Conservation (phyloP, 1,140 invertebrate genomes). For the Aleiodes sp. region DNA sequence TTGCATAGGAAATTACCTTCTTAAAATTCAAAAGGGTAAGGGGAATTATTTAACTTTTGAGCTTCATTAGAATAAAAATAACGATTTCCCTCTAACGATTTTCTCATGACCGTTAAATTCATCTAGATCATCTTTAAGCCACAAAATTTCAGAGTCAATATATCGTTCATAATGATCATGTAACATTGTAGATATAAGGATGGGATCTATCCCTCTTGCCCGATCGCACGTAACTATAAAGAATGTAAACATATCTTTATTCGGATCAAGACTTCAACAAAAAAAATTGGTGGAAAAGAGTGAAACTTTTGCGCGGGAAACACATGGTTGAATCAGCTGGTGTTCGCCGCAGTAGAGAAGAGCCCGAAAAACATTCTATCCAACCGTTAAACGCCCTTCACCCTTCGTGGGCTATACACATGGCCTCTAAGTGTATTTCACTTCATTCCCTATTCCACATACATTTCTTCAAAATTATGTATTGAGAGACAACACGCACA, state of each 20-base stretch:
- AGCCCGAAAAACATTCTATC: slow-evolving; percentile 44
- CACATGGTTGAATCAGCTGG: slow-evolving; percentile 54
- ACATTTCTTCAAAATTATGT: background rate
- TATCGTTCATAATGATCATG: too few relatives aligned
- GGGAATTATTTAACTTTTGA: background rate
- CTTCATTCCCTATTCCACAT: background rate
- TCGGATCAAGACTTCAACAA: too few relatives aligned
- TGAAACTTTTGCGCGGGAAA: slow-evolving; percentile 46
- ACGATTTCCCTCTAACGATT: too few relatives aligned
- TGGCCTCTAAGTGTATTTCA: slow-evolving; percentile 44
- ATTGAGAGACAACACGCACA: slow-evolving; percentile 46
- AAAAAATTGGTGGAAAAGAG: slow-evolving; percentile 14
- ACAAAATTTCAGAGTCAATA: too few relatives aligned
- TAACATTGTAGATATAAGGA: too few relatives aligned
- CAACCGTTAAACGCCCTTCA: slow-evolving; percentile 46
- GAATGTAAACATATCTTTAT: too few relatives aligned
- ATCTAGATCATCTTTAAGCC: too few relatives aligned
- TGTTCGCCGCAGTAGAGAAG: slow-evolving; percentile 39
- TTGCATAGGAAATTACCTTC: background rate
- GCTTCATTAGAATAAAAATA: too few relatives aligned
- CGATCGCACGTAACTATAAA: too few relatives aligned
- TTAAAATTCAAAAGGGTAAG: slow-evolving; percentile 14
- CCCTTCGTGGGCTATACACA: slow-evolving; percentile 42
- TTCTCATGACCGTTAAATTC: too few relatives aligned
- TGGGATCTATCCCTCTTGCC: too few relatives aligned